Evolutionary conservation across 2,888 invertebrate genomes (phyloP), one percentile per base, ranked within the genome.

Genomic region (Chymomyza amoena): DNA sequence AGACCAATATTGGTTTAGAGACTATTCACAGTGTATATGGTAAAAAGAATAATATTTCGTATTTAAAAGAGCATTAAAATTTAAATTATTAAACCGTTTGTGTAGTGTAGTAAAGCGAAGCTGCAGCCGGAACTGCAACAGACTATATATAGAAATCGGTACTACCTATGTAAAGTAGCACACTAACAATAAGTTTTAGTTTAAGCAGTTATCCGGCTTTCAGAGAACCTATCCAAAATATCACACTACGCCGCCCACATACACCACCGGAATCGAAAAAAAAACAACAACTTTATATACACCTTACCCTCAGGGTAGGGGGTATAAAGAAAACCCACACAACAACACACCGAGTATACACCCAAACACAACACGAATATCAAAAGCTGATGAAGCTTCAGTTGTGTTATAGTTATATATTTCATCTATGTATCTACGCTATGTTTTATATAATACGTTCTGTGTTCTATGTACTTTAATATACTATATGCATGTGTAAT

Each of bases 381-480:
- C 32, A 75, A 72, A 67, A 71, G 15, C 64, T 78, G 57, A 68
- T 78, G 57, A 68, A 69, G 66, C 68, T 84, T 67, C 57, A 74
- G 70, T 65, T 64, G 25, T 76, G 64, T 50, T 72, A 51, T 73
- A 72, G 56, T 69, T 64, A 59, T 61, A 69, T 72, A 70, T 52
- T 76, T 69, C 68, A 75, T 71, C 52, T 70, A 57, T 70, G 60
- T 60, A 60, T 15, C 32, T n/a, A 25, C 16, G 36, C 32, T 60
- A 32, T 59, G 20, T 36, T 63, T 56, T 64, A 67, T 74, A 59
- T 67, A 64, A 57, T 36, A 36, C 36, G 6, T 25, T 36, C 36
- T 45, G 13, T 45, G 39, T 45, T 61, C 72, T 76, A 68, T 74
- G 68, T 87, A 87, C 84, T 87, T 84, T 84, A 82, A 84, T 79